Conservation (phyloP, 1,140 invertebrate species). For the Propsilocerus akamusi region DNA sequence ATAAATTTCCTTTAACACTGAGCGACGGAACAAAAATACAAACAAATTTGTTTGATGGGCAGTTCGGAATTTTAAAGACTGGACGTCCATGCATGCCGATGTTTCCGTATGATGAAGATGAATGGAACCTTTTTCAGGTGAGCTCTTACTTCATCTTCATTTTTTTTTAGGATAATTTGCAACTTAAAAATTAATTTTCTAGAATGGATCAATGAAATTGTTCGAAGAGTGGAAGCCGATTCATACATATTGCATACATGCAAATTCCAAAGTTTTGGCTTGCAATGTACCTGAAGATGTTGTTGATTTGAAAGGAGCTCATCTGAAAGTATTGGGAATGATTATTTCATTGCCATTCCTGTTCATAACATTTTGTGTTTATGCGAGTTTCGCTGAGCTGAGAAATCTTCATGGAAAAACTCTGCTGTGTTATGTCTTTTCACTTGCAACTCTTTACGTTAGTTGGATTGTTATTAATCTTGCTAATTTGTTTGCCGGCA, state of each 20-base stretch:
- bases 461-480: too few species aligned
- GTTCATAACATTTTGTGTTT: conserved; percentile 47
- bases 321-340: too few species aligned
- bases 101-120: conserved; percentile 13
- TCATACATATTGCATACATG: too few species aligned
- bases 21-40: neutral
- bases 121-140: conserved; percentile 15
- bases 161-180: conserved; percentile 1
- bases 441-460: conserved; percentile 36
- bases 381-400: conserved; percentile 46
- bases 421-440: conserved; percentile 48
- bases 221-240: too few species aligned
- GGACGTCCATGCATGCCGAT: conserved; percentile 17
- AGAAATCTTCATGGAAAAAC: conserved; percentile 53
- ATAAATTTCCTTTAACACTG: too few species aligned
- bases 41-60: conserved; percentile 11
- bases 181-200: too few species aligned
- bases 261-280: too few species aligned
- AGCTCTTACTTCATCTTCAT: neutral
- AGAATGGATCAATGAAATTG: too few species aligned
- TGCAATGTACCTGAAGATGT: too few species aligned
- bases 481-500: too few species aligned
- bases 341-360: conserved; percentile 52
- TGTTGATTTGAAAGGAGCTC: too few species aligned
- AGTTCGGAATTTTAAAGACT: conserved; percentile 7